phyloP scores from a whole-genome alignment of 2,113 vertebrate species.

The Indicator maculatus region DNA sequence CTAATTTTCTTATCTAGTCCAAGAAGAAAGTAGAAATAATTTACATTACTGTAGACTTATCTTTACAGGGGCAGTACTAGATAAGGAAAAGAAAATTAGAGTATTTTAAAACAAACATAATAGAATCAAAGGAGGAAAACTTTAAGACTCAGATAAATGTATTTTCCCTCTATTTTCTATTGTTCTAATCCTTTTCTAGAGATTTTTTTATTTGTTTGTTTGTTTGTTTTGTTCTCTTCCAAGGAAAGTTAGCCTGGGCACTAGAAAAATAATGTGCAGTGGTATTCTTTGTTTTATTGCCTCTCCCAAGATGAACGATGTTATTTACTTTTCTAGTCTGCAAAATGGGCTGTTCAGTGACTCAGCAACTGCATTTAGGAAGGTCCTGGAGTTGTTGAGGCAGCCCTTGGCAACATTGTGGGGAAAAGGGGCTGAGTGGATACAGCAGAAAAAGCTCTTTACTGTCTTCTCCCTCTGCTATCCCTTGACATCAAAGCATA shows the following conservation, averaged over 20 bases:
- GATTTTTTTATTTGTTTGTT: not conserved
- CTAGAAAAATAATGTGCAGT: not conserved
- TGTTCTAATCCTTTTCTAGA: not conserved
- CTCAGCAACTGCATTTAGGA: not conserved
- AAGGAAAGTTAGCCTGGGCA: not conserved
- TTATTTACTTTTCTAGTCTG: not conserved
- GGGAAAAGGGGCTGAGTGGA: not conserved
- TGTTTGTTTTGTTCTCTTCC: not conserved
- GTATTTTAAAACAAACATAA: not conserved
- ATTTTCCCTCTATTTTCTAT: not conserved
- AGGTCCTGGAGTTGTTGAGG: not conserved
- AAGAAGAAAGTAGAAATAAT: not conserved
- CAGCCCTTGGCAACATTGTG: accelerated
- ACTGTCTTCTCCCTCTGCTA: not conserved
- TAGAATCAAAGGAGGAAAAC: not conserved
- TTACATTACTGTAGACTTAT: not conserved
- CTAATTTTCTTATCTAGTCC: not conserved
- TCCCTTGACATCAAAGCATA: not conserved
- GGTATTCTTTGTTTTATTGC: not conserved
- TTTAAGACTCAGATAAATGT: not conserved
- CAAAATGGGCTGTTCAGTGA: accelerated
- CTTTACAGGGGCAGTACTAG: not conserved
- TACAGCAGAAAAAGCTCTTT: not conserved
- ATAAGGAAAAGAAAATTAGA: not conserved
- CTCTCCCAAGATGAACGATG: not conserved